Evolutionary conservation across 2,888 invertebrate species (phyloP).

Genomic region (Tortricodes alternella): DNA sequence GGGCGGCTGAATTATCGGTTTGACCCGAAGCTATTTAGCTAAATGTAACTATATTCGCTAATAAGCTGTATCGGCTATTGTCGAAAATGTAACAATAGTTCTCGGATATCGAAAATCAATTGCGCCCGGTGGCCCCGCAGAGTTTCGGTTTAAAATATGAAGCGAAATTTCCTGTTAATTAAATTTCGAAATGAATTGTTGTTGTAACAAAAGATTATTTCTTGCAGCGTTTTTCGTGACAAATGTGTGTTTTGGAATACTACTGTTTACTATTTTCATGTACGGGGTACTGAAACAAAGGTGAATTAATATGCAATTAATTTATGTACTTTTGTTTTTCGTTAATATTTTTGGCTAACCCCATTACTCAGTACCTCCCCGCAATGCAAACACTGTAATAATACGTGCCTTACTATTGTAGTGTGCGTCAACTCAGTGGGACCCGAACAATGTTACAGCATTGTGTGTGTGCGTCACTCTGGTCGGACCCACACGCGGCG

Average conservation of each 20-base stretch:
- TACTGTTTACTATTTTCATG: too few species aligned
- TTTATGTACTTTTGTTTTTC: neutral
- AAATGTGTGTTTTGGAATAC: too few species aligned
- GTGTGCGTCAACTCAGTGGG: conserved; percentile 22
- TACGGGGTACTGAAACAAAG: too few species aligned
- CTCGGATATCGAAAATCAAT: conserved; percentile 49
- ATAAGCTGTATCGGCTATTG: conserved; percentile 72
- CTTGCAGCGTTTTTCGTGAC: neutral
- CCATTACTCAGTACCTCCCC: conserved; percentile 18
- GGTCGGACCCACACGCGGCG: conserved; percentile 58
- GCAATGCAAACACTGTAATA: conserved; percentile 25
- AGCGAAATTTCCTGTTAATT: conserved; percentile 9
- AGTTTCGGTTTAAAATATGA: conserved; percentile 10
- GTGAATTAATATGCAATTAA: too few species aligned
- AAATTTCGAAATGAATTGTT: conserved; percentile 5
- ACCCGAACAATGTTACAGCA: conserved; percentile 18
- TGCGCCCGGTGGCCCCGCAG: conserved; percentile 54
- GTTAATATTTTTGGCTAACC: conserved; percentile 13
- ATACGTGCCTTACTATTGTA: neutral
- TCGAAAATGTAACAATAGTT: conserved; percentile 52
- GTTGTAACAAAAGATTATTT: neutral
- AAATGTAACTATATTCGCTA: conserved; percentile 69
- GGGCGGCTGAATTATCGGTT: conserved; percentile 76
- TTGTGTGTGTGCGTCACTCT: conserved; percentile 37
- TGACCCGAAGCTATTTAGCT: conserved; percentile 67